These are phyloP conservation scores for Triops longicaudatus DNA, from an alignment of 1,140 invertebrate genomes.

Conservation along the genomic window DNA sequence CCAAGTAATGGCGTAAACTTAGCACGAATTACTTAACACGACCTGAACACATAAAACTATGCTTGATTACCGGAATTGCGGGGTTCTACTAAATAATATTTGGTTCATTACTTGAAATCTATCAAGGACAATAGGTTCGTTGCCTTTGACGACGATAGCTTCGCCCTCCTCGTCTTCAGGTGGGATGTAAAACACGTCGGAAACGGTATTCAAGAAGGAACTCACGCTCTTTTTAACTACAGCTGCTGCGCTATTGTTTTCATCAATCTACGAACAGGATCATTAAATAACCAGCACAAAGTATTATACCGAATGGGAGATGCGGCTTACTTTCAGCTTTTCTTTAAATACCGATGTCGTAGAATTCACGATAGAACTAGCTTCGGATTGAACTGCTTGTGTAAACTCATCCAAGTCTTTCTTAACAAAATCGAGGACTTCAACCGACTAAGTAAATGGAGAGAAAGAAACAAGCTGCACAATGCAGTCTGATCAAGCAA, in stretches of 20 bases:
- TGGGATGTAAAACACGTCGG: slow-evolving; percentile 55
- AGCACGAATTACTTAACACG: no score
- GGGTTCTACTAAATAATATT: no score
- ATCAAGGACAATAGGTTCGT: slow-evolving; percentile 38
- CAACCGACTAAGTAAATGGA: slow-evolving; percentile 48
- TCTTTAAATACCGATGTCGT: slow-evolving; percentile 55
- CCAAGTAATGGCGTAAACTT: no score
- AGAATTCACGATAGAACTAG: slow-evolving; percentile 51
- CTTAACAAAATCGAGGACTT: slow-evolving; percentile 64
- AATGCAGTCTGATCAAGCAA: slow-evolving; percentile 48
- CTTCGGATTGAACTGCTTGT: slow-evolving; percentile 57
- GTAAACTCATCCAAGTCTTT: slow-evolving; percentile 65
- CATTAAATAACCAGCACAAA: slow-evolving; percentile 21
- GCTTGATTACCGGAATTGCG: no score
- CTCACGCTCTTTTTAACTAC: slow-evolving; percentile 60
- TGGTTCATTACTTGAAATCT: slow-evolving; percentile 46
- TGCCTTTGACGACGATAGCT: slow-evolving; percentile 48
- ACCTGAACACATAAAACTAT: no score
- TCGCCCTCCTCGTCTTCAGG: slow-evolving; percentile 60
- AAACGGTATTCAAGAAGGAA: slow-evolving; percentile 50
- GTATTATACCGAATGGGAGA: not conserved
- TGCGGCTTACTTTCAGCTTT: slow-evolving; percentile 51
- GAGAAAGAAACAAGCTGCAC: not conserved
- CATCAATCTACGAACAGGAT: slow-evolving; percentile 51
- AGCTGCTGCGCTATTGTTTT: slow-evolving; percentile 55